These are phyloP conservation scores for Neofelis nebulosa DNA, from an alignment of 2,113 vertebrate genomes.

Conservation along the genomic window DNA sequence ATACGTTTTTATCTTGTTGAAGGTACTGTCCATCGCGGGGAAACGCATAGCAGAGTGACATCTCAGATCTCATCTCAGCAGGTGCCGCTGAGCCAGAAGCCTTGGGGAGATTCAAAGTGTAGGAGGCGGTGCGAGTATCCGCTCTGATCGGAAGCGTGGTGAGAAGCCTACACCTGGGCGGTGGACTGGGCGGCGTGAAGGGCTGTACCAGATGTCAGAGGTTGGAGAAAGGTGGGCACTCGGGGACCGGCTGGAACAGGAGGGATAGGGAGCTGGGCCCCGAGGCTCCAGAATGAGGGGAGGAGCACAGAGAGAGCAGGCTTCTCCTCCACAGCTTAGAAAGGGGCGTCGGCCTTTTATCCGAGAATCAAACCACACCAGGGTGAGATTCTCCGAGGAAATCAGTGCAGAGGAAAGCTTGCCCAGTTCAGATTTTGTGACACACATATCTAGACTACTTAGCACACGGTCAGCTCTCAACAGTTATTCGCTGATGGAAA, in stretches of 20 bases:
- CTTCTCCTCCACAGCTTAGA: neutral
- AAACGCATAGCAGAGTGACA: neutral
- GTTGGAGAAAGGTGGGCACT: neutral
- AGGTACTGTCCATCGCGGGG: neutral
- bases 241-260: too few species aligned
- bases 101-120: neutral
- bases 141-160: neutral
- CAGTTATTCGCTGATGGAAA: neutral
- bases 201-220: neutral
- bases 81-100: neutral
- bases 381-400: neutral
- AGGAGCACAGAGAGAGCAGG: too few species aligned
- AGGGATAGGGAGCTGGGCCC: neutral
- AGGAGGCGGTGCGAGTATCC: too few species aligned
- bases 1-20: neutral
- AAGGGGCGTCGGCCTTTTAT: accelerated
- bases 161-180: accelerated
- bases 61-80: neutral
- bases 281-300: neutral
- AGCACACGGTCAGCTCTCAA: neutral
- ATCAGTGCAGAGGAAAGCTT: neutral
- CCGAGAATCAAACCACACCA: neutral
- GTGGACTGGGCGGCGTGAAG: neutral
- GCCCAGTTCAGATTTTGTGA: neutral
- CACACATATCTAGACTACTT: too few species aligned